phyloP scores from a whole-genome alignment of 2,888 invertebrate genomes.

The Lysandra bellargus region DNA sequence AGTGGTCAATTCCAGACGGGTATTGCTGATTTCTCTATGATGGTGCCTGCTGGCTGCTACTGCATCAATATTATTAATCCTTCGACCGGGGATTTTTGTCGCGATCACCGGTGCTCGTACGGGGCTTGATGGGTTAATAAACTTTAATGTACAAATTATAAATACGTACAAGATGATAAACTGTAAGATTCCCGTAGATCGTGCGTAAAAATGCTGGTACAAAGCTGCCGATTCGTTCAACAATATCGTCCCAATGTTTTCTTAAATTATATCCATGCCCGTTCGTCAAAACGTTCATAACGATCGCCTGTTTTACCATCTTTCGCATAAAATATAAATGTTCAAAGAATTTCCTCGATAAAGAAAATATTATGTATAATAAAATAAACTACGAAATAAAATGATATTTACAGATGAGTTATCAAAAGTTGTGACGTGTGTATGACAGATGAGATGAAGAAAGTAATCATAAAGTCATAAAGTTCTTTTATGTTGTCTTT shows the following conservation, averaged over 20 bases:
- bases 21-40: too few species aligned
- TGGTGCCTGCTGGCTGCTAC: too few species aligned
- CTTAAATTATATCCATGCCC: background rate
- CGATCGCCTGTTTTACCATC: background rate
- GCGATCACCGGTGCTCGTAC: too few species aligned
- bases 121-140: too few species aligned
- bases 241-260: background rate
- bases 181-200: constrained; percentile 54
- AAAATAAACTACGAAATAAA: constrained; percentile 47
- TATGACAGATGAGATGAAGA: background rate
- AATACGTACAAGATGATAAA: constrained; percentile 57
- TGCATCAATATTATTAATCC: too few species aligned
- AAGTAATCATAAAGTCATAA: background rate
- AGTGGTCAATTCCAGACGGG: too few species aligned
- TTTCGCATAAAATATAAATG: background rate
- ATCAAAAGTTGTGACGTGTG: constrained; percentile 1
- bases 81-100: too few species aligned
- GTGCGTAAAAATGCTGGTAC: constrained; percentile 44
- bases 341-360: background rate
- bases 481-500: background rate
- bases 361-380: constrained; percentile 45
- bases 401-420: background rate
- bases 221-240: background rate
- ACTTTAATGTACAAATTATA: background rate
- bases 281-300: background rate